Evolutionary conservation across 2,797 vertebrate genomes (phyloP).

Genomic region (Ceryle rudis): DNA sequence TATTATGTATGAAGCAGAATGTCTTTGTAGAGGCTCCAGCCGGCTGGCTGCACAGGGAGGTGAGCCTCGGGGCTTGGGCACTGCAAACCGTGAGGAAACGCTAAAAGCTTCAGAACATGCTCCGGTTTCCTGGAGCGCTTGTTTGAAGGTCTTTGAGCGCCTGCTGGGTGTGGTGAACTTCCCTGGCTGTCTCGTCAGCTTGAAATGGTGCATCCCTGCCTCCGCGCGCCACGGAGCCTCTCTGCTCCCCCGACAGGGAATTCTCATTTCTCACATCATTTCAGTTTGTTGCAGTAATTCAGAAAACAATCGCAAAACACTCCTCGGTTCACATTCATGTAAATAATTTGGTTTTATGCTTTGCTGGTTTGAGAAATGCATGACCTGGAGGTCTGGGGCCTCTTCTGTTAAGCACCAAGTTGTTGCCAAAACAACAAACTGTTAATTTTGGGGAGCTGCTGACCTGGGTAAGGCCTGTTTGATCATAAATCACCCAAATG

Average conservation of each 20-base stretch:
- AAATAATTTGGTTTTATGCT: neutral
- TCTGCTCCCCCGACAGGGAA: neutral
- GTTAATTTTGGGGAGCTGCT: neutral
- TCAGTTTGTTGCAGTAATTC: neutral
- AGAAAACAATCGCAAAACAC: neutral
- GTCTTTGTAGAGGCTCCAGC: constrained; percentile 53
- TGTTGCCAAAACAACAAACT: neutral
- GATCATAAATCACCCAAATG: neutral
- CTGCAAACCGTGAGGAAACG: constrained; percentile 32
- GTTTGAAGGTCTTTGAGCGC: constrained; percentile 38
- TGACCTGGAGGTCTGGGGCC: neutral
- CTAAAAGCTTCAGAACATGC: constrained; percentile 3
- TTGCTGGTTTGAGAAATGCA: neutral
- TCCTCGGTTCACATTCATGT: neutral
- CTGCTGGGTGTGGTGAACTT: constrained; percentile 47
- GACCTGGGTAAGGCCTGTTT: neutral
- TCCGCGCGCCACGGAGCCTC: neutral
- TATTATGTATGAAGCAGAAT: constrained; percentile 18
- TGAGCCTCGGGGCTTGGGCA: constrained; percentile 30
- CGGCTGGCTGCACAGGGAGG: constrained; percentile 10
- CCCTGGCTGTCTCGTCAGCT: constrained; percentile 2
- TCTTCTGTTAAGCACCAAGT: neutral
- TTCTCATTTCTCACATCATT: constrained; percentile 22
- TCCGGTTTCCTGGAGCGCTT: constrained; percentile 38
- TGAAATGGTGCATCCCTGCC: constrained; percentile 1